A percentile compares a stretch with the other conserved stretches of the same genome.
Conservation (phyloP, 2,888 invertebrate species). For the Eupithecia subumbrata region DNA sequence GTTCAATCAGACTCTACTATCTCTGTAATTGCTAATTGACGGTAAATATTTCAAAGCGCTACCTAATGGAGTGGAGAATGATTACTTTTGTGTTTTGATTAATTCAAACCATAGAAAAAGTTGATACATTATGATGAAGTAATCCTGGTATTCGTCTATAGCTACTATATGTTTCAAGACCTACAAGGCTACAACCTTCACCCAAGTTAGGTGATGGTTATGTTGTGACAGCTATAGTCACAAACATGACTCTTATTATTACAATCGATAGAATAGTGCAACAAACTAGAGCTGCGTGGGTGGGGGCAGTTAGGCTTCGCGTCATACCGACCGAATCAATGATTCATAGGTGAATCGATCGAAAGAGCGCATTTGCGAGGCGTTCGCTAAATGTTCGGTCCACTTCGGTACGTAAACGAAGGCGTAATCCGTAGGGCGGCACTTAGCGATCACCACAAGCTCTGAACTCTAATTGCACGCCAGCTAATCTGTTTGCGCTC, state of each 20-base stretch:
- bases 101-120: not conserved
- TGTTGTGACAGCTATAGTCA: not conserved
- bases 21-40: conserved; percentile 1
- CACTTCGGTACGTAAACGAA: conserved; percentile 72
- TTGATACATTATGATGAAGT: not conserved
- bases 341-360: conserved; percentile 70
- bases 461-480: conserved; percentile 76
- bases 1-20: conserved; percentile 32
- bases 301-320: conserved; percentile 25
- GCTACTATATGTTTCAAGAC: not conserved
- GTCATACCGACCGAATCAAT: conserved; percentile 57
- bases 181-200: not conserved
- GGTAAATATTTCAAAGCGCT: not conserved
- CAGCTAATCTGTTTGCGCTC: conserved; percentile 79
- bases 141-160: not conserved
- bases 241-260: conserved; percentile 4
- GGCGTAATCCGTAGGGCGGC: conserved; percentile 79
- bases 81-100: not conserved
- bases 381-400: conserved; percentile 69
- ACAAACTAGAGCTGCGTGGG: conserved; percentile 23
- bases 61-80: not conserved
- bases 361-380: conserved; percentile 73
- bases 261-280: conserved; percentile 23
- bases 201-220: not conserved
- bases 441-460: conserved; percentile 79